Conservation (phyloP, 2,113 vertebrate genomes). For the Paramisgurnus dabryanus region DNA sequence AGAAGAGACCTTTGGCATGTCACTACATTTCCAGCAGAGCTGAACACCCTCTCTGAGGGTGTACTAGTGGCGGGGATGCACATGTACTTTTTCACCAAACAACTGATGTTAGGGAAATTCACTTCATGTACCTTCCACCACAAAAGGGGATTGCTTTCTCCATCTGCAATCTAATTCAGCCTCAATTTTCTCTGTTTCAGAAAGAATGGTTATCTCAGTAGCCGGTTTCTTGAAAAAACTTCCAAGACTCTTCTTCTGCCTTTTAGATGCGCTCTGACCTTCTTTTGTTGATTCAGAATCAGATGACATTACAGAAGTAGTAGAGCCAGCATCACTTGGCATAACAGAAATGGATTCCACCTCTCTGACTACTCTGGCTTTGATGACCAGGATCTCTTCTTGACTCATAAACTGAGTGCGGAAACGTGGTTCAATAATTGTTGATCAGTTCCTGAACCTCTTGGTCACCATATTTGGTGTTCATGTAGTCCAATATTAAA, state of each 20-base stretch:
- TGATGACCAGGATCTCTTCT: slow-evolving; percentile 22
- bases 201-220: slow-evolving; percentile 3
- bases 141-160: neutral
- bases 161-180: slow-evolving; percentile 2
- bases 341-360: slow-evolving; percentile 11
- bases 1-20: too few species aligned
- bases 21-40: too few species aligned
- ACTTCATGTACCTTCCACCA: too few species aligned
- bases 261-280: slow-evolving; percentile 12
- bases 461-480: neutral
- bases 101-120: too few species aligned
- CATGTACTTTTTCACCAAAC: too few species aligned
- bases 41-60: too few species aligned
- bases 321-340: slow-evolving; percentile 1
- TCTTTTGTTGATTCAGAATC: slow-evolving; percentile 3
- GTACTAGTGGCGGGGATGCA: too few species aligned
- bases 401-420: neutral
- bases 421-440: slow-evolving; percentile 25
- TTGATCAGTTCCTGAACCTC: slow-evolving; percentile 26
- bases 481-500: slow-evolving; percentile 22
- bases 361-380: slow-evolving; percentile 31
- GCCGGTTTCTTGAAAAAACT: slow-evolving; percentile 29
- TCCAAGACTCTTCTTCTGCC: slow-evolving; percentile 27
- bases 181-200: slow-evolving; percentile 1
- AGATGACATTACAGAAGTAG: neutral